phyloP scores from a whole-genome alignment of 2,113 vertebrate genomes.

The Irena cyanogastra region DNA sequence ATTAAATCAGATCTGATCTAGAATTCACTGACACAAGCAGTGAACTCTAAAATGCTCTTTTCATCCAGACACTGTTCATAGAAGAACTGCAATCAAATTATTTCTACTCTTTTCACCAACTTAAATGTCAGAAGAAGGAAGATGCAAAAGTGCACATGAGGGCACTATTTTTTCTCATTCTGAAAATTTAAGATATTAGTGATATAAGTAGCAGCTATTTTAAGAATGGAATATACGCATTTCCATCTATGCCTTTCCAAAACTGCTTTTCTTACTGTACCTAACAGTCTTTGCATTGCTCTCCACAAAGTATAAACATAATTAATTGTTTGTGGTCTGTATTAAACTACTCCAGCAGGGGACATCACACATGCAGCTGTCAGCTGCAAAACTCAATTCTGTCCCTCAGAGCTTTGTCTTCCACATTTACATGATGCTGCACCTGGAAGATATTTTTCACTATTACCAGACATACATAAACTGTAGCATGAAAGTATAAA shows the following conservation, averaged over 20 bases:
- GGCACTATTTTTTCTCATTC: neutral
- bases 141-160: neutral
- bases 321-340: slow-evolving; percentile 38
- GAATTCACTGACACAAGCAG: slow-evolving; percentile 12
- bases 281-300: neutral
- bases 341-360: slow-evolving; percentile 25
- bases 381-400: slow-evolving; percentile 20
- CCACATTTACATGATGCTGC: neutral
- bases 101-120: neutral
- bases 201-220: neutral
- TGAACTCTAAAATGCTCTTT: slow-evolving; percentile 8
- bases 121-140: slow-evolving; percentile 8
- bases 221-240: neutral
- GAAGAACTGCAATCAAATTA: neutral
- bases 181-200: neutral
- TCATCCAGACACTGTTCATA: neutral
- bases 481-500: slow-evolving; percentile 12
- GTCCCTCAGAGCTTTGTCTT: slow-evolving; percentile 11
- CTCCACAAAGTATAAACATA: neutral
- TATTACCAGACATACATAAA: slow-evolving; percentile 15
- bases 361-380: slow-evolving; percentile 36
- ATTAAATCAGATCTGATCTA: slow-evolving; percentile 1
- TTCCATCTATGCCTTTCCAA: neutral
- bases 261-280: neutral
- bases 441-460: slow-evolving; percentile 56